Conservation (phyloP, 1,140 invertebrate species). For the Steinernema khuongi region DNA sequence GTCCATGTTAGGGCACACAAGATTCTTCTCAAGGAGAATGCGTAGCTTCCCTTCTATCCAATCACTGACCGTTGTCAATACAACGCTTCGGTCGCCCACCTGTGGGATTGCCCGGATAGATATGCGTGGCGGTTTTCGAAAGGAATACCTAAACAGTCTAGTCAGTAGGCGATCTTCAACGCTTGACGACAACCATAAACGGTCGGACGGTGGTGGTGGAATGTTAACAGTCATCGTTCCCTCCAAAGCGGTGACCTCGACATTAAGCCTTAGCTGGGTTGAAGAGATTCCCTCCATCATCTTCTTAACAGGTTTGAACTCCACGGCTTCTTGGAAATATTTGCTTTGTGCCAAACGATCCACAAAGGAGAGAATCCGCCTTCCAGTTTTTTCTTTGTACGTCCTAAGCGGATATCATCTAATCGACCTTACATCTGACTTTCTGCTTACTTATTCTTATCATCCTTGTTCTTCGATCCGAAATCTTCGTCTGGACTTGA, state of each 20-base stretch:
- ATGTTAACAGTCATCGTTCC: conserved; percentile 84
- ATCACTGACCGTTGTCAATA: conserved; percentile 48
- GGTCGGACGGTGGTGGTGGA: conserved; percentile 83
- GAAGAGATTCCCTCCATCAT: conserved; percentile 70
- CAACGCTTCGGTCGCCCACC: conserved; percentile 55
- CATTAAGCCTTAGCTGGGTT: conserved; percentile 79
- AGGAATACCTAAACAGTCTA: conserved; percentile 44
- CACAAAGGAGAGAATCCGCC: conserved; percentile 32
- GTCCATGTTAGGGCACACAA: conserved; percentile 56
- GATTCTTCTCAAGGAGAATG: conserved; percentile 53
- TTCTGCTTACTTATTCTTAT: conserved; percentile 9
- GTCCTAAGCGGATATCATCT: not conserved
- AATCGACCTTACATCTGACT: conserved; percentile 8
- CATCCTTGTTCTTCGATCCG: conserved; percentile 46
- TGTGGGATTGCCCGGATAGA: conserved; percentile 51
- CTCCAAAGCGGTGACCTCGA: conserved; percentile 76
- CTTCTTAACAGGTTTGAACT: conserved; percentile 63
- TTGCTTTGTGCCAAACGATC: conserved; percentile 70
- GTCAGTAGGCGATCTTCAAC: not conserved
- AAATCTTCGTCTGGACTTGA: conserved; percentile 54
- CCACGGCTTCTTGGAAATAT: conserved; percentile 74
- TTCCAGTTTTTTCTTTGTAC: conserved; percentile 36
- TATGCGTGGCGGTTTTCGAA: conserved; percentile 47
- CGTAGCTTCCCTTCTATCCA: conserved; percentile 51
- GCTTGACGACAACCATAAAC: conserved; percentile 69